These are phyloP conservation scores for Polylopha cassiicola DNA, from an alignment of 2,888 invertebrate species.

Conservation along the genomic window DNA sequence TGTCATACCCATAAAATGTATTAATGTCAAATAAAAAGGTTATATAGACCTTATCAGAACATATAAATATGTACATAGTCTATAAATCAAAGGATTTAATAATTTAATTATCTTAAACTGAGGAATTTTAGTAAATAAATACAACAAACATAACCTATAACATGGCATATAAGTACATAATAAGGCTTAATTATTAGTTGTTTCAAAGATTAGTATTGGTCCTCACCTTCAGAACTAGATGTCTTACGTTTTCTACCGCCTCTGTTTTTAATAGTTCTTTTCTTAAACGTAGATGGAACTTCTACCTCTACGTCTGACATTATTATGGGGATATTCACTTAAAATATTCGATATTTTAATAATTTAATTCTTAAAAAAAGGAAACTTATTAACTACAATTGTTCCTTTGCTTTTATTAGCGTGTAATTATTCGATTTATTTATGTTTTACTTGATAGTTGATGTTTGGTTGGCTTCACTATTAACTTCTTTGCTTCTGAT, in stretches of 20 bases:
- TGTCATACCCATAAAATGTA: no score
- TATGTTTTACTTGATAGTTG: no score
- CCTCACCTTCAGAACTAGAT: conserved; percentile 72
- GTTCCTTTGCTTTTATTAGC: no score
- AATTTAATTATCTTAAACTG: conserved; percentile 3
- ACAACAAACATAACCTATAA: conserved; percentile 23
- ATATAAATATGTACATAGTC: no score
- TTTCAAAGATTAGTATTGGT: conserved; percentile 11
- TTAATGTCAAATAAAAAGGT: no score
- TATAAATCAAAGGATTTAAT: no score
- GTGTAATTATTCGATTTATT: no score
- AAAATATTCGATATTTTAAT: neutral
- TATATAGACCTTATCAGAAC: no score
- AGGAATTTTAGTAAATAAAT: neutral
- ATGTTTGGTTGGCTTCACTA: no score
- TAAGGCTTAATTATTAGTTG: neutral
- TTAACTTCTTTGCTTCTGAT: no score
- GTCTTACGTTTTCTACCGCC: conserved; percentile 79
- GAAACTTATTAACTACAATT: no score
- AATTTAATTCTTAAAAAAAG: neutral
- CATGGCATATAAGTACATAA: neutral
- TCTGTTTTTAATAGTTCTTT: conserved; percentile 78
- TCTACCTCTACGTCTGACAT: conserved; percentile 64
- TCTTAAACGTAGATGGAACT: conserved; percentile 77
- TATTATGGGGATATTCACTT: no score